Evolutionary conservation across 2,797 vertebrate species (phyloP).

Genomic region (Antennarius maculatus): DNA sequence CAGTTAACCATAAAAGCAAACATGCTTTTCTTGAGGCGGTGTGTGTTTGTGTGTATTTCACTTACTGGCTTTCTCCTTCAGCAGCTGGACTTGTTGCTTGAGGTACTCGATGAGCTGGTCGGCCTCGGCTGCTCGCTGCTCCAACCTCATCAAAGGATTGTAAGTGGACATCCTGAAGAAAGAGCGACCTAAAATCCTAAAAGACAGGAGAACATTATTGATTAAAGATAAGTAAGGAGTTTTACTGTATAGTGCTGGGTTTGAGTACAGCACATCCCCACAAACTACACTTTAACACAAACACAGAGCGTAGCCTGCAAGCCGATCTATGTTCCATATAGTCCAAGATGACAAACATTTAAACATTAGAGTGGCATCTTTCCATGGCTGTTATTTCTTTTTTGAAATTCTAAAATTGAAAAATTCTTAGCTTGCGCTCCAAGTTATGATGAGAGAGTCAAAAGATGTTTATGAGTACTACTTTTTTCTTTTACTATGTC

Average conservation of each 20-base stretch:
- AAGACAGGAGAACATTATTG: conserved; percentile 7
- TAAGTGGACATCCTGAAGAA: conserved; percentile 90
- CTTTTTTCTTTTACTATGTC: no score
- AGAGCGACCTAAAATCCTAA: conserved; percentile 86
- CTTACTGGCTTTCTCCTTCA: conserved; percentile 98
- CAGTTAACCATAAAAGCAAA: no score
- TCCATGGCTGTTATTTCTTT: no score
- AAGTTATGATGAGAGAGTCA: conserved; percentile 9
- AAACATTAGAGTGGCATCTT: no score
- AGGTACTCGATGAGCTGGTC: conserved; percentile 97
- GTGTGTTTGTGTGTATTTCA: not conserved
- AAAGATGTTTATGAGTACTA: not conserved
- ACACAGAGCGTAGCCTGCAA: no score
- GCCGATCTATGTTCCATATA: no score
- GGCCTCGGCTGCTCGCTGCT: conserved; percentile 93
- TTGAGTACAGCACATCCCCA: conserved; percentile 30
- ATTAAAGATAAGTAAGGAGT: no score
- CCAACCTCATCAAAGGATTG: conserved; percentile 89
- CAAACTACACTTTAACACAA: not conserved
- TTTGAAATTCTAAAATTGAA: conserved; percentile 1
- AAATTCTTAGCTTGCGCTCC: conserved; percentile 16
- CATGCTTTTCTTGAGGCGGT: no score
- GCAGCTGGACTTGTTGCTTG: conserved; percentile 94
- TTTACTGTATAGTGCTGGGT: no score
- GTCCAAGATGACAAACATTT: no score